Evolutionary conservation across 2,888 invertebrate genomes (phyloP), one percentile per base, ranked within the genome.

Genomic region (Julus scanicus): DNA sequence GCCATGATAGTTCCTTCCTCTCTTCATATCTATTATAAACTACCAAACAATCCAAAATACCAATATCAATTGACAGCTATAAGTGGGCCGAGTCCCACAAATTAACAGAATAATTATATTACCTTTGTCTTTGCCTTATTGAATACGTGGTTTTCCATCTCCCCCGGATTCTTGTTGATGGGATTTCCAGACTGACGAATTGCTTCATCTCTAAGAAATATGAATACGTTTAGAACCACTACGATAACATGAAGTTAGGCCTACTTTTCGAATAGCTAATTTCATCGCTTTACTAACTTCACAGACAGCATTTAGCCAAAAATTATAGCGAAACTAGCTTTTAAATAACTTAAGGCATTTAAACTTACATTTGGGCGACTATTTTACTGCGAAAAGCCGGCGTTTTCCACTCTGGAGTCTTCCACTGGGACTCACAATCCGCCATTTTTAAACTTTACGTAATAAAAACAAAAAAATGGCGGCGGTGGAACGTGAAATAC

Each of bases 111-210:
- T n/a, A 2, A n/a, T 63, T 1, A 63, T n/a, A 44, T 90, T 91
- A 94, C 94, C 91, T 95, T 95, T 11, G 94, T 95, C 92, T 96
- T 97, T 0, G 98, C 97, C 92, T 98, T 98, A 92, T 95, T 95
- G 91, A 96, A 98, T 0, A 98, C 97, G 93, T 98, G 97, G 91
- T 95, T 97, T 92, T 98, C 98, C 97, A 98, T 97, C 91, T 98
- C 97, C 89, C 95, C 94, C 90, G 97, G 97, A 92, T 96, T 97
- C 90, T 97, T 95, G 0, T 95, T 94, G 29, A 96, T 96, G 89
- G 96, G 96, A 94, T 96, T 95, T 3, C 96, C 96, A 44, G 96
- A 96, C 87, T 94, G 94, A 90, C 96, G 95, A 89, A 98, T 95
- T 8, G 97, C 96, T 92, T 98, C 98, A 91, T 98, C 97, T 91